phyloP scores from a whole-genome alignment of 2,797 vertebrate genomes.

The Phrynocephalus forsythii region DNA sequence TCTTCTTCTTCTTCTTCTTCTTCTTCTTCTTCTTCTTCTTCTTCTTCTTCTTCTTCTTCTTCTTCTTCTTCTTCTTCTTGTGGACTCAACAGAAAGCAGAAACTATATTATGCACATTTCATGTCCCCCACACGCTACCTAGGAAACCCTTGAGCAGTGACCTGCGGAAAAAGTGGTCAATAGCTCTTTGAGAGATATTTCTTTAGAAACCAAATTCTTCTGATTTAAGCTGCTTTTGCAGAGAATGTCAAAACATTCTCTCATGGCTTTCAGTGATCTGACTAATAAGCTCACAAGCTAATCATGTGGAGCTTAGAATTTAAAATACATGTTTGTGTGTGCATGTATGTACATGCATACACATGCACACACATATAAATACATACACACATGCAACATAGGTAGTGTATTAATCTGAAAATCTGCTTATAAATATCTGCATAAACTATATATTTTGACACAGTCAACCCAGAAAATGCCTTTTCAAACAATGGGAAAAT shows the following conservation, averaged over 20 bases:
- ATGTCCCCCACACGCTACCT: slow-evolving; percentile 30
- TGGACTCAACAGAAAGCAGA: neutral
- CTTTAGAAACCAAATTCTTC: slow-evolving; percentile 50
- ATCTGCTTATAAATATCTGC: slow-evolving; percentile 38
- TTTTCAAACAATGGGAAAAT: slow-evolving; percentile 33
- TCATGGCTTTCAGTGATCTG: slow-evolving; percentile 81
- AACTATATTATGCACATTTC: neutral
- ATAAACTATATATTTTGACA: slow-evolving; percentile 52
- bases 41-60: neutral
- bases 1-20: neutral
- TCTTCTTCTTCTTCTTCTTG: neutral
- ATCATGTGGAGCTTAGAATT: slow-evolving; percentile 71
- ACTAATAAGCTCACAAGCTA: slow-evolving; percentile 82
- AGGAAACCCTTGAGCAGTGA: slow-evolving; percentile 38
- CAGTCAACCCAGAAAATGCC: slow-evolving; percentile 35
- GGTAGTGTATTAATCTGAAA: slow-evolving; percentile 44
- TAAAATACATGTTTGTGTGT: slow-evolving; percentile 36
- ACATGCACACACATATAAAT: neutral
- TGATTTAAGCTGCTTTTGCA: slow-evolving; percentile 58
- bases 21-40: neutral
- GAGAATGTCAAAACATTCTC: slow-evolving; percentile 34
- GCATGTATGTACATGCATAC: no score
- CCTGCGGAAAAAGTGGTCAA: slow-evolving; percentile 39
- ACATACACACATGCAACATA: neutral
- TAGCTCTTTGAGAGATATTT: slow-evolving; percentile 42